Conservation (phyloP, 2,113 vertebrate genomes). For the Aythya baeri region DNA sequence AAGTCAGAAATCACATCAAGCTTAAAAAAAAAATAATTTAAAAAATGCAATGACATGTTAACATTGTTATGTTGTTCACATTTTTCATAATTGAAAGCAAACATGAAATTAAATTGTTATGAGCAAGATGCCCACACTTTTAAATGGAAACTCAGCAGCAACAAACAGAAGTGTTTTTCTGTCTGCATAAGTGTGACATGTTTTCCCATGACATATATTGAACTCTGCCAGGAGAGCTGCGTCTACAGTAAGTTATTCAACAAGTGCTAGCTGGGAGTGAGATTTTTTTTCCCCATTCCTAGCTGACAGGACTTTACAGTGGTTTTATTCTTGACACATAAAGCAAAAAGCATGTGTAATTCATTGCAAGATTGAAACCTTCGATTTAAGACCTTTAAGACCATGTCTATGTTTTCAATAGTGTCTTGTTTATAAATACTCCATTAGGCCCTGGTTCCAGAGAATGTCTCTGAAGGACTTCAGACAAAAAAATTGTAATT, state of each 20-base stretch:
- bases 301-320: not conserved
- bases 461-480: not conserved
- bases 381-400: slow-evolving; percentile 10
- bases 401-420: not conserved
- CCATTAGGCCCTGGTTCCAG: not conserved
- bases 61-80: not conserved
- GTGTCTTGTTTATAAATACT: not conserved
- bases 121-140: not conserved
- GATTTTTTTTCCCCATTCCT: not conserved
- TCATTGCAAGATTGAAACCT: not conserved
- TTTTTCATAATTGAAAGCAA: not conserved
- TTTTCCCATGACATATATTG: not conserved
- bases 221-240: not conserved
- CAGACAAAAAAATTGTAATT: slow-evolving; percentile 11
- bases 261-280: not conserved
- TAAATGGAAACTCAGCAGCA: not conserved
- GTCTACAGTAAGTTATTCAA: not conserved
- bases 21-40: not conserved
- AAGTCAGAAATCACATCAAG: not conserved
- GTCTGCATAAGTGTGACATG: not conserved
- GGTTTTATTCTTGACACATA: not conserved
- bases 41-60: not conserved
- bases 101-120: not conserved
- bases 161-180: not conserved
- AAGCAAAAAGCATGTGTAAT: not conserved